Evolutionary conservation across 2,888 invertebrate species (phyloP).

Genomic region (Miltochrista miniata): DNA sequence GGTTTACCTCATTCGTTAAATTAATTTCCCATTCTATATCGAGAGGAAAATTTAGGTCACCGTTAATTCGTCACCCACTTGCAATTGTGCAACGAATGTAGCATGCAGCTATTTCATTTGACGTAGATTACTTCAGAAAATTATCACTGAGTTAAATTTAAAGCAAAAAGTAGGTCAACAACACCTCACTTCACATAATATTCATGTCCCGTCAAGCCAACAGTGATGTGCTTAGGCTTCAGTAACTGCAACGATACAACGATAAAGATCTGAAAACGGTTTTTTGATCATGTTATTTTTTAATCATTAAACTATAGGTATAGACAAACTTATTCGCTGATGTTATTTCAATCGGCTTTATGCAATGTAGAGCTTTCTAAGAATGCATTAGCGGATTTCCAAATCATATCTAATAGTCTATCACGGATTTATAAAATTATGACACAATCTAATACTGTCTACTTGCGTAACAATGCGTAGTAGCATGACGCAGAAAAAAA

Average conservation of each 20-base stretch:
- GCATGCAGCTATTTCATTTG: slow-evolving; percentile 22
- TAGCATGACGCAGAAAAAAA: background rate
- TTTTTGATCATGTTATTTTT: too few relatives aligned
- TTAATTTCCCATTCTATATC: slow-evolving; percentile 7
- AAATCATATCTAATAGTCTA: background rate
- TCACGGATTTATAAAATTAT: background rate
- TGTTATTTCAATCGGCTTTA: background rate
- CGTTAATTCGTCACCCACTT: slow-evolving; percentile 21
- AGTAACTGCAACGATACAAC: background rate
- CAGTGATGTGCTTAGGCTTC: background rate
- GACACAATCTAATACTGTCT: background rate
- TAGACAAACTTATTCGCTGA: background rate
- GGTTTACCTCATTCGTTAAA: background rate
- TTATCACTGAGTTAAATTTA: slow-evolving; percentile 31
- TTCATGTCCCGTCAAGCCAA: background rate
- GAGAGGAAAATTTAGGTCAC: slow-evolving; percentile 12
- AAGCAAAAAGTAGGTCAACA: slow-evolving; percentile 34
- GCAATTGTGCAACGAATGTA: slow-evolving; percentile 22
- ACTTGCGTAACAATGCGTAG: background rate
- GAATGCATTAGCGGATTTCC: background rate
- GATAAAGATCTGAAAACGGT: too few relatives aligned
- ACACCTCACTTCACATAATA: slow-evolving; percentile 9
- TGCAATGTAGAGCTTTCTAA: background rate
- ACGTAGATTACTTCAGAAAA: slow-evolving; percentile 21
- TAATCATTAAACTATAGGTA: too few relatives aligned